Evolutionary conservation across 2,113 vertebrate species (phyloP).

Genomic region (Lophochroa leadbeateri): DNA sequence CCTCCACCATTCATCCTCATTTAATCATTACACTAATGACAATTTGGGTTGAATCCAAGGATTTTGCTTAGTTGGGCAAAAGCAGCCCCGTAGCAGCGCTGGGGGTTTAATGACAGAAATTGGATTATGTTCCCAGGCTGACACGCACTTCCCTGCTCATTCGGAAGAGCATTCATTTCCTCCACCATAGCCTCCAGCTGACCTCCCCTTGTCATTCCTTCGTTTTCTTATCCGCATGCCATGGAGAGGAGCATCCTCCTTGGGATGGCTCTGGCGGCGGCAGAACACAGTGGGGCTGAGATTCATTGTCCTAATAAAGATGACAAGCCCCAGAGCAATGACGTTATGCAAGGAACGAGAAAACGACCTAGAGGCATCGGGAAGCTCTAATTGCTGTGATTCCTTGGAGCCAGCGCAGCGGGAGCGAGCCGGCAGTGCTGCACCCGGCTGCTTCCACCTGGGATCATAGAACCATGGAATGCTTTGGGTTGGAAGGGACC

Average conservation of each 20-base stretch:
- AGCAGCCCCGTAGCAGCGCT: not conserved
- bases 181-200: slow-evolving; percentile 23
- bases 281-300: not conserved
- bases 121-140: slow-evolving; percentile 33
- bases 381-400: not conserved
- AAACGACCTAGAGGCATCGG: not conserved
- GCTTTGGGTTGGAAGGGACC: not conserved
- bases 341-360: not conserved
- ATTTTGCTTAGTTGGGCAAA: slow-evolving; percentile 29
- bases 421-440: not conserved
- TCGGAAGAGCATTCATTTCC: slow-evolving; percentile 38
- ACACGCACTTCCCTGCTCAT: slow-evolving; percentile 27
- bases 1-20: not conserved
- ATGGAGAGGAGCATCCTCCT: not conserved
- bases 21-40: not conserved
- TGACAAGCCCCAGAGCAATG: not conserved
- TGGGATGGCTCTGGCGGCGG: not conserved
- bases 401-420: not conserved
- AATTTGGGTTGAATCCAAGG: not conserved
- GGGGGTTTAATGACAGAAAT: not conserved
- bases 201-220: not conserved
- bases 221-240: not conserved
- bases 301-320: slow-evolving; percentile 41
- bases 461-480: not conserved
- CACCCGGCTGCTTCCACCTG: not conserved